phyloP scores from a whole-genome alignment of 1,140 invertebrate genomes.

The silkworm (Bombyx mori) region DNA sequence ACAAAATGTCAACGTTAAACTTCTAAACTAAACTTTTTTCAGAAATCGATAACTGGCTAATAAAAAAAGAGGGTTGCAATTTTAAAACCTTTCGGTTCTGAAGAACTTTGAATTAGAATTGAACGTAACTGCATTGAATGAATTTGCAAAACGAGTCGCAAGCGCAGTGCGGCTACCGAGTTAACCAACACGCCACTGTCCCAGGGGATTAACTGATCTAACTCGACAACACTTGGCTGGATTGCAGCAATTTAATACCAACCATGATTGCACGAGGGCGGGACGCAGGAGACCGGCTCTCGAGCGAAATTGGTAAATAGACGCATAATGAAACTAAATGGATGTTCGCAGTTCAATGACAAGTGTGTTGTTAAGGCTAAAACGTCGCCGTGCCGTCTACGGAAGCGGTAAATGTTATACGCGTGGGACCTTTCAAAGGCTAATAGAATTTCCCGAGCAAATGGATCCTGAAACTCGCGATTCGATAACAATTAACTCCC shows the following conservation, averaged over 20 bases:
- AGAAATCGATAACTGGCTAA: too few species aligned
- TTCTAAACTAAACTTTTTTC: too few species aligned
- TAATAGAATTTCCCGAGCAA: too few species aligned
- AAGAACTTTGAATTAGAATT: background rate
- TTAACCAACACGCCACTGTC: constrained; percentile 19
- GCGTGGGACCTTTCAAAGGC: too few species aligned
- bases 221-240: constrained; percentile 49
- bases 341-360: constrained; percentile 5
- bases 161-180: constrained; percentile 39
- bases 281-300: constrained; percentile 56
- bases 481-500: too few species aligned
- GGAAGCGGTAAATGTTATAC: too few species aligned
- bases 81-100: constrained; percentile 2
- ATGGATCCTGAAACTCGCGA: too few species aligned
- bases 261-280: constrained; percentile 44
- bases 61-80: background rate
- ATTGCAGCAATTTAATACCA: constrained; percentile 59
- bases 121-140: background rate
- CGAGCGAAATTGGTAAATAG: constrained; percentile 48
- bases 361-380: too few species aligned
- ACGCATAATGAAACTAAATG: constrained; percentile 25
- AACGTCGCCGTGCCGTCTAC: too few species aligned
- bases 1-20: background rate
- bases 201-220: constrained; percentile 39
- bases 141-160: constrained; percentile 23